These are phyloP conservation scores for Charaxes varanes DNA, from an alignment of 1,140 invertebrate species.

Conservation along the genomic window DNA sequence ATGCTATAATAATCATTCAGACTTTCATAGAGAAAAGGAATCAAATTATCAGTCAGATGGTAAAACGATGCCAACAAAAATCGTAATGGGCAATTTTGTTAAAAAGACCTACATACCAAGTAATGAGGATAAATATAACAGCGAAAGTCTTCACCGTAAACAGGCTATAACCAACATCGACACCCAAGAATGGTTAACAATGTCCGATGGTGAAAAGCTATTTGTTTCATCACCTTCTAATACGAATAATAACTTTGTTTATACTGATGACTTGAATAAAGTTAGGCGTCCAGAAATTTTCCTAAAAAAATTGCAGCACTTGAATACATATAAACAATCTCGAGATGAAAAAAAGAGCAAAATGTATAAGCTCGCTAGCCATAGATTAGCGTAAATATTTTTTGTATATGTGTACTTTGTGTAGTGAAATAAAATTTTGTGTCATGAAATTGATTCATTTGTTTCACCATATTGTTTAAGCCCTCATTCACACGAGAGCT, in stretches of 20 bases:
- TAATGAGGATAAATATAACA: slow-evolving; percentile 24
- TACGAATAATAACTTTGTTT: slow-evolving; percentile 10
- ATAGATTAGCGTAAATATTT: slow-evolving; percentile 25
- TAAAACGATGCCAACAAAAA: slow-evolving; percentile 28
- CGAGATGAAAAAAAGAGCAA: slow-evolving; percentile 44
- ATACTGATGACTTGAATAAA: slow-evolving; percentile 1
- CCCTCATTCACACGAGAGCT: too few species aligned
- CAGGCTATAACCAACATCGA: slow-evolving; percentile 33
- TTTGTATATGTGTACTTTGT: background rate
- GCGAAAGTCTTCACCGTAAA: slow-evolving; percentile 32
- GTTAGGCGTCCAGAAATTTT: slow-evolving; percentile 20
- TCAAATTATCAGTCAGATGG: slow-evolving; percentile 12
- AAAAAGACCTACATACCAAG: slow-evolving; percentile 28
- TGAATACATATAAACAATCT: slow-evolving; percentile 23
- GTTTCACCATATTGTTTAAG: too few species aligned
- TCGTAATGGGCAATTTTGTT: slow-evolving; percentile 30
- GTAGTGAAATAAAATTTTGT: too few species aligned
- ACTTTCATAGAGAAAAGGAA: slow-evolving; percentile 17
- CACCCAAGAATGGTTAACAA: slow-evolving; percentile 25
- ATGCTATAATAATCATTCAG: background rate
- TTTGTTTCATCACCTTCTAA: background rate
- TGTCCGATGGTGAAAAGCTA: slow-evolving; percentile 9
- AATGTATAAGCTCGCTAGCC: slow-evolving; percentile 55
- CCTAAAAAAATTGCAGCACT: slow-evolving; percentile 29
- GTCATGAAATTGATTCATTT: too few species aligned